Evolutionary conservation across 2,113 vertebrate species (phyloP).

Genomic region (Chionis minor): DNA sequence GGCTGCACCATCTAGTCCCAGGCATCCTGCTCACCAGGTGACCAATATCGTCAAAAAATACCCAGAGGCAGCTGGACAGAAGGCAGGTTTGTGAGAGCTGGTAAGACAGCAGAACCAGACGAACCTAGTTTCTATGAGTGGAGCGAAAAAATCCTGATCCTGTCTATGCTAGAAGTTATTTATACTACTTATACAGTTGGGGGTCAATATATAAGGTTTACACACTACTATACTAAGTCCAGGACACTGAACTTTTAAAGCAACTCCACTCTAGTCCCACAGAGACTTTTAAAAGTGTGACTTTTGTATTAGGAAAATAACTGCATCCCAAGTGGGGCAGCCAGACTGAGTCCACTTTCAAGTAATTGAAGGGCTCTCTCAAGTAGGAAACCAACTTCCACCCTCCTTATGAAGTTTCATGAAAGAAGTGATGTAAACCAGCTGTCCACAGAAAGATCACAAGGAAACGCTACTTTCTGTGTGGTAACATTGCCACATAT

Average conservation of each 20-base stretch:
- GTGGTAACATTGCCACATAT: not conserved
- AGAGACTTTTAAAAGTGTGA: not conserved
- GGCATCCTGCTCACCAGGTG: not conserved
- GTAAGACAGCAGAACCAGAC: not conserved
- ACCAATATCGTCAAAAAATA: not conserved
- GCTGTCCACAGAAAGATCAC: not conserved
- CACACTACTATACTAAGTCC: not conserved
- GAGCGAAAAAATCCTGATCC: not conserved
- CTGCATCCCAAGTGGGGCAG: not conserved
- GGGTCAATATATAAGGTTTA: not conserved
- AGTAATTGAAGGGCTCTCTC: not conserved
- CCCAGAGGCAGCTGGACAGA: not conserved
- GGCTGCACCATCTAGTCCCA: not conserved
- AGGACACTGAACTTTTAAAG: not conserved
- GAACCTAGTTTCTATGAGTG: not conserved
- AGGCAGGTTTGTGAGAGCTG: not conserved
- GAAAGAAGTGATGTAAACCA: conserved; percentile 17
- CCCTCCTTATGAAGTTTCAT: not conserved
- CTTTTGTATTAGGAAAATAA: not conserved
- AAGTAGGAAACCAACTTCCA: not conserved
- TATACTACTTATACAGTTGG: not conserved
- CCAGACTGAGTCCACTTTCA: not conserved
- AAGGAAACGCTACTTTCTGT: not conserved
- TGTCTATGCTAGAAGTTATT: not conserved
- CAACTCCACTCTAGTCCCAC: not conserved